Evolutionary conservation across 2,888 invertebrate genomes (phyloP).

Genomic region (Andrena dorsata): DNA sequence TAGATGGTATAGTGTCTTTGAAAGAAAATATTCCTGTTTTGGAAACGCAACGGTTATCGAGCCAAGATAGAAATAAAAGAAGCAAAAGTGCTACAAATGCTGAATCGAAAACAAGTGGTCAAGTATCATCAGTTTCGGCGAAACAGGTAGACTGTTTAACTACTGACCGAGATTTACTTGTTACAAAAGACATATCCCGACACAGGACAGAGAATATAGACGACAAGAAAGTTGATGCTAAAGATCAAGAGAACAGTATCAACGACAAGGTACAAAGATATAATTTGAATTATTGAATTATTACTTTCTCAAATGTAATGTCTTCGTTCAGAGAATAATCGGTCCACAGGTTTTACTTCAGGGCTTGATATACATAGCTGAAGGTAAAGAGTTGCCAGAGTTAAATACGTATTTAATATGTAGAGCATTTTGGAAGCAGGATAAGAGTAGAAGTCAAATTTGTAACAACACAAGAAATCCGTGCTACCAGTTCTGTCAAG

Average conservation of each 20-base stretch:
- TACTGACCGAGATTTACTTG: conserved; percentile 58
- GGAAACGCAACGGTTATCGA: conserved; percentile 59
- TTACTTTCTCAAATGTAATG: not conserved
- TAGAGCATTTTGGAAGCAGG: conserved; percentile 85
- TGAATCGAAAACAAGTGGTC: conserved; percentile 73
- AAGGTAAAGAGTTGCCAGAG: conserved; percentile 84
- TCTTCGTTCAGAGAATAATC: not conserved
- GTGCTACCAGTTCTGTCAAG: conserved; percentile 86
- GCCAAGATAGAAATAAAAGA: conserved; percentile 61
- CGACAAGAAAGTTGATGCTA: conserved; percentile 65
- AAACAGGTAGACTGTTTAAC: conserved; percentile 64
- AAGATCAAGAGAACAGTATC: conserved; percentile 61
- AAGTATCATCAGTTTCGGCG: conserved; percentile 67
- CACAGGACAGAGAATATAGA: conserved; percentile 65
- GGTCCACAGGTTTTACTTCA: conserved; percentile 83
- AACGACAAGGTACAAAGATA: conserved; percentile 72
- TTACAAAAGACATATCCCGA: conserved; percentile 54
- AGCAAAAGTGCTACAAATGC: conserved; percentile 74
- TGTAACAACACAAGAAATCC: conserved; percentile 84
- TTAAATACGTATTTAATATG: conserved; percentile 85
- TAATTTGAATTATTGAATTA: not conserved
- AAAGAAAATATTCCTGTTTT: conserved; percentile 80
- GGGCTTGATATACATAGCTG: conserved; percentile 85
- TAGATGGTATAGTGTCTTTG: conserved; percentile 76
- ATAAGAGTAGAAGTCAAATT: conserved; percentile 84